Percentiles rank a stretch among this genome's conserved stretches.
Evolutionary conservation across 2,113 vertebrate genomes (phyloP).

Genomic region (Pavo muticus): DNA sequence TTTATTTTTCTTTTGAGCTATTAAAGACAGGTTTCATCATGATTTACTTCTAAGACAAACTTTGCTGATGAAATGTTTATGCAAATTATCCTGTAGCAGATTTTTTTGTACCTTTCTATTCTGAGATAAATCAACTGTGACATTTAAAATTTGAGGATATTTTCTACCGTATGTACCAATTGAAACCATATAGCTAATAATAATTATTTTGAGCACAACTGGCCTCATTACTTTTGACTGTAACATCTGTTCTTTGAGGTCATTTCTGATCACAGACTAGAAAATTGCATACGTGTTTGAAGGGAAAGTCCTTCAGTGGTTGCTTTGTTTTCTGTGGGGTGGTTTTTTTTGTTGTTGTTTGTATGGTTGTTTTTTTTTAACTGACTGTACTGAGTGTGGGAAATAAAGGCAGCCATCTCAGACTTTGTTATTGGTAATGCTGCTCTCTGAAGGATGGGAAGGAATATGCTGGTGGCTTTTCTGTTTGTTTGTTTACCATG

Average conservation of each 20-base stretch:
- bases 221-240: not conserved
- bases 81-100: not conserved
- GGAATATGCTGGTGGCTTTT: not conserved
- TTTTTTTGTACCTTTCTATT: not conserved
- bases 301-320: not conserved
- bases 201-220: not conserved
- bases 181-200: not conserved
- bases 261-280: no score
- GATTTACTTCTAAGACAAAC: not conserved
- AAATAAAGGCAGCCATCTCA: not conserved
- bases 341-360: not conserved
- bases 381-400: not conserved
- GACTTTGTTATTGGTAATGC: not conserved
- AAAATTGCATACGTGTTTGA: rapidly evolving
- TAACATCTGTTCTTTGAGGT: not conserved
- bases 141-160: not conserved
- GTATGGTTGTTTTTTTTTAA: not conserved
- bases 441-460: not conserved
- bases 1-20: not conserved
- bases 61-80: not conserved
- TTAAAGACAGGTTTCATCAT: not conserved
- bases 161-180: not conserved
- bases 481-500: not conserved
- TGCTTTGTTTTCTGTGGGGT: not conserved
- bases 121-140: not conserved